phyloP scores from a whole-genome alignment of 2,113 vertebrate species.

The Syngnathoides biaculeatus region DNA sequence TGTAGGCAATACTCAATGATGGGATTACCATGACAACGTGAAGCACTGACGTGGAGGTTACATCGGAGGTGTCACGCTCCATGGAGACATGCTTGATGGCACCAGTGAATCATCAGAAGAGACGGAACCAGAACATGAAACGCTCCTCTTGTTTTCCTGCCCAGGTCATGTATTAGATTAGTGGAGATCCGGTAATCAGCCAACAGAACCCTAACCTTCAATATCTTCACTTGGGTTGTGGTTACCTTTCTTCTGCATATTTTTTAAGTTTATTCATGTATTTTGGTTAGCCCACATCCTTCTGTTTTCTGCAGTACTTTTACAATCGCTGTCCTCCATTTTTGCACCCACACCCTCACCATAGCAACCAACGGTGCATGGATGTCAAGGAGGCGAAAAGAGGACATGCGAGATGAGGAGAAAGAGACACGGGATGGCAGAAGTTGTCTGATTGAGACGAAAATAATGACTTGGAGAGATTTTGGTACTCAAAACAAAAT shows the following conservation, averaged over 20 bases:
- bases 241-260: not conserved
- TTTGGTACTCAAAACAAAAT: slow-evolving; percentile 51
- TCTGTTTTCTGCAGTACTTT: slow-evolving; percentile 14
- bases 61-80: slow-evolving; percentile 28
- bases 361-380: slow-evolving; percentile 59
- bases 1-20: slow-evolving; percentile 9
- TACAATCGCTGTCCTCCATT: slow-evolving; percentile 21
- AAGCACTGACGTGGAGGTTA: slow-evolving; percentile 36
- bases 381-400: slow-evolving; percentile 22
- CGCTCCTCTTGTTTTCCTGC: not conserved
- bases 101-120: slow-evolving; percentile 42
- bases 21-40: slow-evolving; percentile 68
- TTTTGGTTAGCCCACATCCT: slow-evolving; percentile 1
- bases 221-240: not conserved
- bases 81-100: slow-evolving; percentile 29
- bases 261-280: not conserved
- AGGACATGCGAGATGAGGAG: slow-evolving; percentile 7
- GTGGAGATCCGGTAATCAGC: not conserved
- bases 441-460: slow-evolving; percentile 36
- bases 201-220: not conserved
- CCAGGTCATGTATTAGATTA: not conserved
- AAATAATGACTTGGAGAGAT: slow-evolving; percentile 31
- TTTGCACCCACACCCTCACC: slow-evolving; percentile 56
- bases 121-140: slow-evolving; percentile 9
- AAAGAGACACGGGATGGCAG: slow-evolving; percentile 8